Evolutionary conservation across 2,113 vertebrate genomes (phyloP).

Genomic region (Mesocricetus auratus): DNA sequence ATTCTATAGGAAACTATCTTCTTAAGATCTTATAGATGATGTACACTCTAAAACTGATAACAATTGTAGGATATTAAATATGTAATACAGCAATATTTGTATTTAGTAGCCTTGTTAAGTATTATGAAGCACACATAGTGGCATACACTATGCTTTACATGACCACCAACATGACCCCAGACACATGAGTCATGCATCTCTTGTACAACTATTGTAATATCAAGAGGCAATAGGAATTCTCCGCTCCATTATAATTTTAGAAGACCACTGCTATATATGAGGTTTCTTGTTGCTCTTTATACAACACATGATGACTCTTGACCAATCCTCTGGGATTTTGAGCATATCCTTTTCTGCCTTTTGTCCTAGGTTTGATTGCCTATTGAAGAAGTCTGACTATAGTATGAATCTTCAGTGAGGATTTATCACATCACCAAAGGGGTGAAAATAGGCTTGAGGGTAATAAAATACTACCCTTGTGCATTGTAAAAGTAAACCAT

Average conservation of each 20-base stretch:
- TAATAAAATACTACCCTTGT: not conserved
- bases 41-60: not conserved
- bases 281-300: not conserved
- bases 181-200: not conserved
- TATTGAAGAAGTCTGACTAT: not conserved
- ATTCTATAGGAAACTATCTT: not conserved
- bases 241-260: not conserved
- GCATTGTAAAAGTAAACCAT: not conserved
- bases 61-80: not conserved
- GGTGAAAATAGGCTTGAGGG: not conserved
- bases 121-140: not conserved
- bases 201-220: not conserved
- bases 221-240: not conserved
- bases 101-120: not conserved
- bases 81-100: not conserved
- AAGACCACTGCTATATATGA: not conserved
- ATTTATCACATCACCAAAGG: not conserved
- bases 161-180: not conserved
- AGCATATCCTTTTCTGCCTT: not conserved
- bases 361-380: not conserved
- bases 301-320: not conserved
- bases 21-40: not conserved
- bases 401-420: not conserved
- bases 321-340: not conserved
- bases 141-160: not conserved